phyloP scores from a whole-genome alignment of 1,140 invertebrate species.

The Chelonus insularis region DNA sequence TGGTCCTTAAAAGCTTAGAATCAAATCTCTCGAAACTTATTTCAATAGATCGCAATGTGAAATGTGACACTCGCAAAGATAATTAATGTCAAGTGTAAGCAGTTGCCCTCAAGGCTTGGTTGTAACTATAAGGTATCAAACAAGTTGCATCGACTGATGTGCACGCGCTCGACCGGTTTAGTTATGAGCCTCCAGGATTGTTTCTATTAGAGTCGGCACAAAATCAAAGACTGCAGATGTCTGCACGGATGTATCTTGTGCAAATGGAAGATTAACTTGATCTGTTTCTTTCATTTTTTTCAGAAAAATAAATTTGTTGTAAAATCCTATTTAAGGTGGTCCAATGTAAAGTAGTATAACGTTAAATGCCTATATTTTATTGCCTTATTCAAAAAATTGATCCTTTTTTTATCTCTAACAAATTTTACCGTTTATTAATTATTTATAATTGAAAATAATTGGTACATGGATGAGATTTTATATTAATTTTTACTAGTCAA shows the following conservation, averaged over 20 bases:
- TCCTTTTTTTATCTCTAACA: too few species aligned
- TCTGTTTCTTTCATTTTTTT: not conserved
- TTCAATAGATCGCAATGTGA: too few species aligned
- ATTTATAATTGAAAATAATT: too few species aligned
- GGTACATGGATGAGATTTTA: too few species aligned
- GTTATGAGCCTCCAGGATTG: constrained; percentile 26
- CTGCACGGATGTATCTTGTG: constrained; percentile 19
- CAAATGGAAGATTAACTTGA: constrained; percentile 30
- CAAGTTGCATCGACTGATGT: not conserved
- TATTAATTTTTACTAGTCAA: too few species aligned
- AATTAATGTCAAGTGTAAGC: constrained; percentile 26
- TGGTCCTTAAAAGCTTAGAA: not conserved
- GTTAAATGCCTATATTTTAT: too few species aligned
- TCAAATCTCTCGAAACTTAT: constrained; percentile 4
- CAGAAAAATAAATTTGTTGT: too few species aligned
- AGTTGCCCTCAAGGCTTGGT: constrained; percentile 1
- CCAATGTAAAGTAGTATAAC: too few species aligned
- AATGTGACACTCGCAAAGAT: constrained; percentile 2
- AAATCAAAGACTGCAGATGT: constrained; percentile 33
- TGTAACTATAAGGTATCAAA: not conserved
- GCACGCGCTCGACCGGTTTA: constrained; percentile 7
- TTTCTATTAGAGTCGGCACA: constrained; percentile 33
- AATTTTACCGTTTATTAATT: too few species aligned
- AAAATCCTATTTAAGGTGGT: too few species aligned
- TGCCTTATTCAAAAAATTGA: too few species aligned